Evolutionary conservation across 2,797 vertebrate species (phyloP).

Genomic region (Microtus agrestis): DNA sequence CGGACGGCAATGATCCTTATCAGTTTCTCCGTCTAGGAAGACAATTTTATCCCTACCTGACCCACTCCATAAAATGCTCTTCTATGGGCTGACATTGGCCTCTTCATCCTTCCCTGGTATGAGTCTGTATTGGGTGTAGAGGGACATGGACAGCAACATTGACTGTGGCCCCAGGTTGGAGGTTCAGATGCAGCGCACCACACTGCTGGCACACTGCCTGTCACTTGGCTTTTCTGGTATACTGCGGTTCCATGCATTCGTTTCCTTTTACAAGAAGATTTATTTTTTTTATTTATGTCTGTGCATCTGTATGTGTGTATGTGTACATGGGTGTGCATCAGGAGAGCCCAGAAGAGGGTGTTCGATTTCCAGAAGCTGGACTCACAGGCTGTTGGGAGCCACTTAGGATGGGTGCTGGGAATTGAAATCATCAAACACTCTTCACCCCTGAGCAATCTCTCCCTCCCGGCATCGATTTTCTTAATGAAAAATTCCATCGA

Average conservation of each 20-base stretch:
- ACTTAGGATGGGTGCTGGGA: neutral
- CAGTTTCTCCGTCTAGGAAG: neutral
- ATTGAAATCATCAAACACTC: no score
- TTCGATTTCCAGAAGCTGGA: neutral
- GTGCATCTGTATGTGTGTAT: neutral
- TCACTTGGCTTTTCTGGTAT: neutral
- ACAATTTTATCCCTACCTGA: neutral
- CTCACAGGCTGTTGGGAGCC: neutral
- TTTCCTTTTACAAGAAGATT: neutral
- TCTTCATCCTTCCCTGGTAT: rapidly evolving
- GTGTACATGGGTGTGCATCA: no score
- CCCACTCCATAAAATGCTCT: neutral
- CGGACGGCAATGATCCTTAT: rapidly evolving
- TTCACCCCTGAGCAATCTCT: neutral
- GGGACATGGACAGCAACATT: neutral
- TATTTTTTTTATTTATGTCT: neutral
- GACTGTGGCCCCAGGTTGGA: neutral
- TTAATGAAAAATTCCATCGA: neutral
- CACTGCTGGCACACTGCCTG: rapidly evolving
- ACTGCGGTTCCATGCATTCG: neutral
- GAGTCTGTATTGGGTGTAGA: neutral
- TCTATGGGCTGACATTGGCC: neutral
- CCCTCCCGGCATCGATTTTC: neutral
- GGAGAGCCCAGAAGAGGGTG: neutral
- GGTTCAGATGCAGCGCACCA: neutral